Conservation (phyloP, 2,113 vertebrate genomes). For the Reinhardtius hippoglossoides region DNA sequence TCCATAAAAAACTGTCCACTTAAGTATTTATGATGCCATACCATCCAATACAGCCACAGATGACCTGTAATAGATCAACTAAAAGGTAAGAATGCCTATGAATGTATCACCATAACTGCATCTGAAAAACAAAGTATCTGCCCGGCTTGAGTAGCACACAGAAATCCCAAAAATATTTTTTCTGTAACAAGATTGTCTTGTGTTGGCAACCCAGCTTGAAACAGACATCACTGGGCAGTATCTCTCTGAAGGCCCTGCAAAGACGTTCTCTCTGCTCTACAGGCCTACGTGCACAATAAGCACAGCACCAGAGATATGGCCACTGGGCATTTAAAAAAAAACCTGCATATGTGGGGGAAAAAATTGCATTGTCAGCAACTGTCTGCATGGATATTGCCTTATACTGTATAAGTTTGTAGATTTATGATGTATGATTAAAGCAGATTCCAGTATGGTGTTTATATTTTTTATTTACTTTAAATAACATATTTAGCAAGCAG, state of each 20-base stretch:
- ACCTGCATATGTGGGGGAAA: slow-evolving; percentile 39
- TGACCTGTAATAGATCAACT: not conserved
- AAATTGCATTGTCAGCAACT: slow-evolving; percentile 62
- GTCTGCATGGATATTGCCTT: slow-evolving; percentile 13
- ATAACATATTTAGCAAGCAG: no score
- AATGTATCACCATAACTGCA: not conserved
- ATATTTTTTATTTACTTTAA: not conserved
- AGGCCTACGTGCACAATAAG: slow-evolving; percentile 8
- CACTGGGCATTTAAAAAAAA: slow-evolving; percentile 41
- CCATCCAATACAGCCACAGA: not conserved
- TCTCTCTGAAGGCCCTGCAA: slow-evolving; percentile 17
- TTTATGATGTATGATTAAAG: slow-evolving; percentile 1
- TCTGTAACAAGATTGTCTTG: not conserved
- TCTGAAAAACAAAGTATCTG: not conserved
- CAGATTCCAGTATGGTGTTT: no score
- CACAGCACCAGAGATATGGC: slow-evolving; percentile 42
- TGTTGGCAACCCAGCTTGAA: slow-evolving; percentile 37
- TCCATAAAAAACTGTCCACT: no score
- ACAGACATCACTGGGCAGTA: slow-evolving; percentile 28
- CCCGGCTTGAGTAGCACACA: no score
- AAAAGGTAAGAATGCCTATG: slow-evolving; percentile 5
- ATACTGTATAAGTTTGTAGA: not conserved
- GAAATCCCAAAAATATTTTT: not conserved
- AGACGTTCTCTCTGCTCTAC: slow-evolving; percentile 28
- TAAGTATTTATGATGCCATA: no score